phyloP scores from a whole-genome alignment of 1,140 invertebrate genomes.

The Drosophila auraria region DNA sequence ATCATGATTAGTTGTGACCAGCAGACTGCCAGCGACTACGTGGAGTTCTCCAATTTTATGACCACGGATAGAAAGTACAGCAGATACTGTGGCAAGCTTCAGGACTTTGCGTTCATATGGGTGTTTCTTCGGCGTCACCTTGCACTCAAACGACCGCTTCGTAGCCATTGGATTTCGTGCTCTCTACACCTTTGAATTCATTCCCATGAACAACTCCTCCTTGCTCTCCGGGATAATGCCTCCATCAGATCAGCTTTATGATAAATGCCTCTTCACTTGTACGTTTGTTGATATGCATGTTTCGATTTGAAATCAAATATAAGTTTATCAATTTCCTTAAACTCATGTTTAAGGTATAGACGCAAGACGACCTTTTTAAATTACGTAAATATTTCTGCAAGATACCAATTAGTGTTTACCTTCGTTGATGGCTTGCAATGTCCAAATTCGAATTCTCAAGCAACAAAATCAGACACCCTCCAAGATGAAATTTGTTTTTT shows the following conservation, averaged over 20 bases:
- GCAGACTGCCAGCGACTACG: conserved; percentile 95
- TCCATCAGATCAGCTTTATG: conserved; percentile 40
- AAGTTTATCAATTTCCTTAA: no score
- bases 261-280: no score
- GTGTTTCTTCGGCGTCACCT: conserved; percentile 97
- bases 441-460: neutral
- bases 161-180: conserved; percentile 97
- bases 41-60: conserved; percentile 97
- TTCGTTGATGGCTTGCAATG: neutral
- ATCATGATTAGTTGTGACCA: conserved; percentile 90
- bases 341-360: no score
- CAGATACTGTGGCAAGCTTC: conserved; percentile 93
- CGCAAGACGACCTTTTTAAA: no score
- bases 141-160: conserved; percentile 96
- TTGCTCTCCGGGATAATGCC: conserved; percentile 68
- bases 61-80: conserved; percentile 93
- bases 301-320: no score
- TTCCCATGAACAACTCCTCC: conserved; percentile 21
- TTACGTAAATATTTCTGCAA: neutral
- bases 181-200: conserved; percentile 91
- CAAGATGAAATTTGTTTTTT: conserved; percentile 50
- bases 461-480: conserved; percentile 14
- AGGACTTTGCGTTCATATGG: conserved; percentile 93
- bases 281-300: no score
- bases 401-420: neutral